Conservation (phyloP, 2,888 invertebrate genomes). For the Mythimna loreyi region DNA sequence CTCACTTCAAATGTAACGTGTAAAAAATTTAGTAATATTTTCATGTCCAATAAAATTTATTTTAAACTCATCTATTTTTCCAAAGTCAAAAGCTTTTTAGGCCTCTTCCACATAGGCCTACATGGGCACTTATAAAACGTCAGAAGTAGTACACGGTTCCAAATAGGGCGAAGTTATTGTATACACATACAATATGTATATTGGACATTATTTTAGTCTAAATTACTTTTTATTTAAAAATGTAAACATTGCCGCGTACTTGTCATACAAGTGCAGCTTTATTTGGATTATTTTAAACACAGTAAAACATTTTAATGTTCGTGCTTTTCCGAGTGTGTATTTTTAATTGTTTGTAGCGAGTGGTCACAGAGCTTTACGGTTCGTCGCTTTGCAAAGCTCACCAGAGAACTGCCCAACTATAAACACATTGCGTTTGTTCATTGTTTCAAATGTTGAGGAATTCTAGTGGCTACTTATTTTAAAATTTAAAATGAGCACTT, state of each 20-base stretch:
- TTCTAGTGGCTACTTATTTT: not conserved
- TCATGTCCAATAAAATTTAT: too few relatives aligned
- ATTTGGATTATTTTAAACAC: conserved; percentile 3
- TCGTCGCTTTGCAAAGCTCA: conserved; percentile 33
- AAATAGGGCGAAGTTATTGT: too few relatives aligned
- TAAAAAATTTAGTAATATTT: too few relatives aligned
- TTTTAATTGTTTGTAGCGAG: conserved; percentile 28
- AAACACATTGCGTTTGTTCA: conserved; percentile 13
- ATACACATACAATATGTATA: too few relatives aligned
- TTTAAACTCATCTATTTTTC: too few relatives aligned
- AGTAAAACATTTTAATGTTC: conserved; percentile 4
- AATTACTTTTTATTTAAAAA: too few relatives aligned
- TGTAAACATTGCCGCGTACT: not conserved
- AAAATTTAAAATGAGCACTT: conserved; percentile 1
- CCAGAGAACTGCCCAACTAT: conserved; percentile 22
- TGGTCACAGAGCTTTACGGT: conserved; percentile 47
- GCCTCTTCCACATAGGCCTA: too few relatives aligned
- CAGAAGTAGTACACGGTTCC: too few relatives aligned
- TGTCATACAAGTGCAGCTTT: not conserved
- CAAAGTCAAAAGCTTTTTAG: too few relatives aligned
- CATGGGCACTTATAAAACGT: too few relatives aligned
- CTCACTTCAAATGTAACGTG: too few relatives aligned
- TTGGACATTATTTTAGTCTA: too few relatives aligned
- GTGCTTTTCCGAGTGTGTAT: conserved; percentile 35
- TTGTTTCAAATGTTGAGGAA: conserved; percentile 8